phyloP scores from a whole-genome alignment of 2,797 vertebrate genomes.

The Microcaecilia unicolor region DNA sequence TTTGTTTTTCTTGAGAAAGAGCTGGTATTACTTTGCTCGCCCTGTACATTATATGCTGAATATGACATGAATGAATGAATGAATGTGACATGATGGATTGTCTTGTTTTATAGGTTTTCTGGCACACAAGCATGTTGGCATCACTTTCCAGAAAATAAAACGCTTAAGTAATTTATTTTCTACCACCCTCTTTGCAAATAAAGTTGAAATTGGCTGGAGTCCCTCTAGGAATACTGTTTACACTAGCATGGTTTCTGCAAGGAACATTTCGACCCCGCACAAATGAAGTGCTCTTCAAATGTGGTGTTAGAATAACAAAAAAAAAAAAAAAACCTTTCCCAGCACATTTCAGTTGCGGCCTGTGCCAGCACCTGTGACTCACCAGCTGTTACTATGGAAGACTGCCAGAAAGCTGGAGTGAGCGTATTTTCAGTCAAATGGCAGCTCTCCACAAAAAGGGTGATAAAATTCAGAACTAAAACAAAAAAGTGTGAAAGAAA shows the following conservation, averaged over 20 bases:
- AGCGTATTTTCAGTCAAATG: constrained; percentile 16
- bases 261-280: constrained; percentile 31
- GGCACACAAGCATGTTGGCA: background rate
- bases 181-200: constrained; percentile 26
- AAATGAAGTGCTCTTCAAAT: constrained; percentile 37
- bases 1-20: too few species aligned
- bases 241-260: constrained; percentile 23
- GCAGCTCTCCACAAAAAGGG: constrained; percentile 13
- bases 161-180: constrained; percentile 12
- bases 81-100: too few species aligned
- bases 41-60: too few species aligned
- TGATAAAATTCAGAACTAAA: background rate
- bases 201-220: constrained; percentile 12
- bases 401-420: constrained; percentile 3
- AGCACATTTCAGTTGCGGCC: constrained; percentile 11
- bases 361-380: constrained; percentile 35
- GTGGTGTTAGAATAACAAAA: constrained; percentile 40
- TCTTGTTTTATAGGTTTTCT: background rate
- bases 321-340: too few species aligned
- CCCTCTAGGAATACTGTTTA: constrained; percentile 21
- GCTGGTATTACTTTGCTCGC: too few species aligned
- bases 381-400: constrained; percentile 30
- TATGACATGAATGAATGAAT: too few species aligned
- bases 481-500: too few species aligned
- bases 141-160: background rate